Base-by-base conservation (phyloP, 2,888 invertebrate genomes). In the Mythimna lalbum region DNA sequence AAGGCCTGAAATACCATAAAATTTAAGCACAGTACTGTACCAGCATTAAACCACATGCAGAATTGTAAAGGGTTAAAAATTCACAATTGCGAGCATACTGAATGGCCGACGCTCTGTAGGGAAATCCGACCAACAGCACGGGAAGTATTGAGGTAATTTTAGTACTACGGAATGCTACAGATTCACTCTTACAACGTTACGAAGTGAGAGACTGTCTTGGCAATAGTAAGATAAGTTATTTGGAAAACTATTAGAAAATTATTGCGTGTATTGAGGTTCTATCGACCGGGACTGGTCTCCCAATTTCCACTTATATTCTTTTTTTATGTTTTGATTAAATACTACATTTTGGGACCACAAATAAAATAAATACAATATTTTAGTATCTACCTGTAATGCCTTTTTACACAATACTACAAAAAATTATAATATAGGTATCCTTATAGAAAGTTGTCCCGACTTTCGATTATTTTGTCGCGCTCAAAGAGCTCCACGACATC, bases 51-150 rank as follows among this genome's bases (percentile, higher is more conserved):
- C 50, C 65, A 49, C 53, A 27, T 73, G 27, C n/a, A 56, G 27
- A 63, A 69, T 57, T 66, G 67, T 75, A 23, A 55, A 27, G 27
- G 12, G 52, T 78, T 70, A 79, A 79, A 79, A 56, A 76, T 79
- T 65, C 52, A 79, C 67, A 62, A 75, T 62, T 52, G 59, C 59
- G 47, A 55, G 70, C 80, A 75, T 65, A 64, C 33, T 10, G 39
- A 49, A 74, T 60, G 52, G 52, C 36, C 10, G 31, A 7, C 19
- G 7, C 67, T n/a, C 80, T 75, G 55, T 60, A 2, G 78, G 78
- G 78, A 79, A 79, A 79, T 79, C 49, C 64, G 21, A 43, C 43
- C 2, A n/a, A 21, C 43, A 59, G 10, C 52, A 33, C 53, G 39
- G 19, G 60, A 39, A 33, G 50, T 60, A 68, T 63, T 57, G 62